These are phyloP conservation scores for Aphis craccivora DNA, from an alignment of 1,140 invertebrate species.

Conservation along the genomic window DNA sequence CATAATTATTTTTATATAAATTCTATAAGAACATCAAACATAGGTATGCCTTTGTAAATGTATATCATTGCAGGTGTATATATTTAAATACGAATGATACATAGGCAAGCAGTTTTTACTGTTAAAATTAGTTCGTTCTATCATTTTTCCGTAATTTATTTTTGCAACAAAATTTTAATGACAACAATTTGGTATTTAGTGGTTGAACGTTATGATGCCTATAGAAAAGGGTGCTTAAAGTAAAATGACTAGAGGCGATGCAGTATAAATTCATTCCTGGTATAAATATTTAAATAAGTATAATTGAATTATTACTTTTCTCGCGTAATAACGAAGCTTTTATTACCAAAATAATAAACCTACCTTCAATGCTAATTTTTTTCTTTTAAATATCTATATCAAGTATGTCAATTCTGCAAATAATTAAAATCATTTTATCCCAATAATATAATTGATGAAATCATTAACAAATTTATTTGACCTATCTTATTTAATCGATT, in stretches of 20 bases:
- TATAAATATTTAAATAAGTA: not conserved
- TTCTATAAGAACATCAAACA: not conserved
- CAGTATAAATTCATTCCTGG: not conserved
- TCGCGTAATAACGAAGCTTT: not conserved
- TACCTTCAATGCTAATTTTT: not conserved
- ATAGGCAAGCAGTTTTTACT: not conserved
- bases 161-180: not conserved
- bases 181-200: slow-evolving; percentile 1
- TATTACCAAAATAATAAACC: slow-evolving; percentile 8
- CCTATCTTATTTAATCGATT: not conserved
- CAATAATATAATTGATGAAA: not conserved
- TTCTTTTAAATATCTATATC: not conserved
- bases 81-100: not conserved
- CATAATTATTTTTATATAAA: not conserved
- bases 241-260: not conserved
- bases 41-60: not conserved
- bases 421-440: not conserved
- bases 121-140: not conserved
- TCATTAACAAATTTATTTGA: not conserved
- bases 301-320: slow-evolving; percentile 4
- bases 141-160: not conserved
- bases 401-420: not conserved
- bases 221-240: not conserved
- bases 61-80: not conserved
- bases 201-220: not conserved